Base-by-base conservation (phyloP, 2,888 invertebrate genomes). In the Spialia ferax region DNA sequence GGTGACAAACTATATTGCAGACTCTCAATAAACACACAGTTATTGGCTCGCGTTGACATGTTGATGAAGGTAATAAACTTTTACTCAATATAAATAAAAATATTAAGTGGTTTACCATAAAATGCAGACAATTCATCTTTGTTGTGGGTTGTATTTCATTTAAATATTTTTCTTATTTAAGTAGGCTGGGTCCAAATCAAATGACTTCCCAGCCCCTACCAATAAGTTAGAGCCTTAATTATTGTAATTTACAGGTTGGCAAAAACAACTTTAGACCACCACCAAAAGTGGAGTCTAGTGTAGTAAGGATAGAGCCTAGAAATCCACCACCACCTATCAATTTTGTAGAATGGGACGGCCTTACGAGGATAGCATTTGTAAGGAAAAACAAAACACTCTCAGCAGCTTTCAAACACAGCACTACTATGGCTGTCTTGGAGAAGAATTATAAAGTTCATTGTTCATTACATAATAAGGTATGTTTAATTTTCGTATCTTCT, bases 261-360 rank as follows among this genome's bases (percentile, higher is more conserved):
- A 98, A 98, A 92, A 99, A 99, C 87, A 99, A 99, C 91, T 99
- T 99, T 84, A 96, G 97, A 72, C 99, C 99, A 18, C 99, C 99
- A 50, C 99, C 99, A 5, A 99, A 99, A 95, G 99, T 99, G 0
- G 99, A 99, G 87, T 99, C 99, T 0, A 98, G 97, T 88, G 99
- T 99, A 1, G 99, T 99, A 0, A 95, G 99, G 79, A 97, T 99
- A 83, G 99, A 99, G 84, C 99, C 99, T 0, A 96, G 97, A 80
- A 99, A 99, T 92, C 99, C 99, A 22, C 98, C 99, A 38, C 99
- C 99, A 7, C 97, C 98, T 0, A 97, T 99, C 10, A 97, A 98
- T 85, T 99, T 98, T 88, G 96, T 97, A 77, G 99, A 99, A 93
- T 99, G 99, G 99, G 99, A 99, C 94, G 99, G 99, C 8, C 91